Percentiles rank a stretch among this genome's conserved stretches.
phyloP scores from a whole-genome alignment of 2,888 invertebrate genomes.

The Eilema sororculum region DNA sequence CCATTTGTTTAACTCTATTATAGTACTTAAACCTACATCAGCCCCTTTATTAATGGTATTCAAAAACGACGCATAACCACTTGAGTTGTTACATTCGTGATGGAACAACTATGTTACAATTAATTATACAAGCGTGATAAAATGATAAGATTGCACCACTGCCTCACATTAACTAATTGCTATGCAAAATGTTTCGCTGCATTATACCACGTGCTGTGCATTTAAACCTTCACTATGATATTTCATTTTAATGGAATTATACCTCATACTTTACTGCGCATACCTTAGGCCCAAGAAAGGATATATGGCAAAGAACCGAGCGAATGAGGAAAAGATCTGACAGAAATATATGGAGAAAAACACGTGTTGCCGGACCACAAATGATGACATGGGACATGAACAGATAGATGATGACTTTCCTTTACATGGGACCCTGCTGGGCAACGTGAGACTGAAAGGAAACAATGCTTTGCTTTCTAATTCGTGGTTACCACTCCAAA shows the following conservation, averaged over 20 bases:
- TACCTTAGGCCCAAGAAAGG: background rate
- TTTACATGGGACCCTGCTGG: too few relatives aligned
- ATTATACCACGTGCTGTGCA: background rate
- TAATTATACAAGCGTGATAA: background rate
- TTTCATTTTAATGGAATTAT: background rate
- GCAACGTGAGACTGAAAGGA: too few relatives aligned
- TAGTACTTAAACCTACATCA: background rate
- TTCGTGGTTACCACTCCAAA: too few relatives aligned
- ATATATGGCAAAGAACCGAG: too few relatives aligned
- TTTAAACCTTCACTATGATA: background rate
- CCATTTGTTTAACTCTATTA: background rate
- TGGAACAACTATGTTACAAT: conserved; percentile 1
- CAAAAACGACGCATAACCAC: background rate
- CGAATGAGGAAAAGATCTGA: too few relatives aligned
- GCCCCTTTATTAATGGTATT: background rate
- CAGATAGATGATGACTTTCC: too few relatives aligned
- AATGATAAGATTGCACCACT: background rate
- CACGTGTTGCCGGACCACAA: too few relatives aligned
- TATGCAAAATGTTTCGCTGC: conserved; percentile 6
- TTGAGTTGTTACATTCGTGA: conserved; percentile 5
- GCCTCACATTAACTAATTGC: background rate
- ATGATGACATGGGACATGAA: too few relatives aligned
- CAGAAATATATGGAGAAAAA: too few relatives aligned
- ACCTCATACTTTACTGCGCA: background rate
- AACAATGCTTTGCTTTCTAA: too few relatives aligned